phyloP scores from a whole-genome alignment of 2,888 invertebrate species.

The Agriopis marginaria region DNA sequence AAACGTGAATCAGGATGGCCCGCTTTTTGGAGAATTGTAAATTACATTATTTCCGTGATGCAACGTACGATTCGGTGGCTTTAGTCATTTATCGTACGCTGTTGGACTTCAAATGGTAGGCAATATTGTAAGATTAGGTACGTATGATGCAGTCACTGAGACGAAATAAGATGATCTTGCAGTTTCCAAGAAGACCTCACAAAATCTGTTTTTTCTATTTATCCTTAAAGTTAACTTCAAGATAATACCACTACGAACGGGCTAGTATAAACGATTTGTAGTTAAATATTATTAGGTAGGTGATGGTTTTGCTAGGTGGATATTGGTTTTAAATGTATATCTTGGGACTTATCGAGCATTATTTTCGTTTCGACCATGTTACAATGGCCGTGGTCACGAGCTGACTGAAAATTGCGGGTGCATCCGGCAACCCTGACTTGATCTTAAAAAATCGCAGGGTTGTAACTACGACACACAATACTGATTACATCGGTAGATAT shows the following conservation, averaged over 20 bases:
- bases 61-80: constrained; percentile 44
- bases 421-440: too few relatives aligned
- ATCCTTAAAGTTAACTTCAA: neutral
- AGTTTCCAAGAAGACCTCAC: constrained; percentile 36
- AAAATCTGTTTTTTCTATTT: neutral
- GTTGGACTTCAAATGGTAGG: constrained; percentile 41
- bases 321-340: too few relatives aligned
- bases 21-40: constrained; percentile 50
- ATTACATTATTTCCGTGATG: constrained; percentile 50
- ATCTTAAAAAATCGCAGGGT: too few relatives aligned
- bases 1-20: constrained; percentile 61
- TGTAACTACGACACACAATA: too few relatives aligned
- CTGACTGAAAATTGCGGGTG: too few relatives aligned
- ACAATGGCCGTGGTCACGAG: too few relatives aligned
- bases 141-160: constrained; percentile 26
- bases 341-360: too few relatives aligned
- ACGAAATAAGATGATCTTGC: constrained; percentile 32
- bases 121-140: constrained; percentile 35
- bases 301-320: too few relatives aligned
- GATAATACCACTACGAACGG: neutral
- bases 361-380: too few relatives aligned
- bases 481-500: too few relatives aligned
- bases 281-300: too few relatives aligned
- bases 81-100: constrained; percentile 44
- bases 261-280: too few relatives aligned